These are phyloP conservation scores for Trididemnum nubilum DNA, from an alignment of 23 tunicate genomes.

Conservation along the genomic window DNA sequence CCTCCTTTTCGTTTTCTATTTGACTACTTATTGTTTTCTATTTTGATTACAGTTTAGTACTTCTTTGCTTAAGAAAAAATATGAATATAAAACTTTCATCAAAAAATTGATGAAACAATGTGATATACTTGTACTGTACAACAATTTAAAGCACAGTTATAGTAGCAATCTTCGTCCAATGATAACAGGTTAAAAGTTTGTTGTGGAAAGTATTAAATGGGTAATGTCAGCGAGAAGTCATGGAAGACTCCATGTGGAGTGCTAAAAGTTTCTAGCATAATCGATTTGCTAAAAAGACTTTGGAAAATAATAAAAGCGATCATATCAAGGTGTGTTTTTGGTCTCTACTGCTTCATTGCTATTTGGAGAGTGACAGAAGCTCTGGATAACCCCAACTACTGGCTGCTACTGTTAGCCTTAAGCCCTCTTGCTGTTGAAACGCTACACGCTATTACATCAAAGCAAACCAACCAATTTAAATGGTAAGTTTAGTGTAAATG, in stretches of 20 bases:
- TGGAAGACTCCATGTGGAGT: not conserved
- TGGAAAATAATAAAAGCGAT: conserved; percentile 58
- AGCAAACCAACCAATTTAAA: conserved; percentile 58
- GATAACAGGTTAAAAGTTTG: too few species aligned
- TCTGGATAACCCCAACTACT: conserved; percentile 32
- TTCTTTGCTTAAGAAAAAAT: too few species aligned
- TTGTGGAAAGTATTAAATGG: too few species aligned
- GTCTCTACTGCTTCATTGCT: conserved; percentile 50
- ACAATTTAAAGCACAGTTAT: too few species aligned
- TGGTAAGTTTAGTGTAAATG: conserved; percentile 73
- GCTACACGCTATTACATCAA: conserved; percentile 29
- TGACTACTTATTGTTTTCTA: too few species aligned
- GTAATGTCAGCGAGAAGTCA: too few species aligned
- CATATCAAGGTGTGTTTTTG: conserved; percentile 62
- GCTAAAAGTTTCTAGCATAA: not conserved
- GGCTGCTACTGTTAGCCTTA: conserved; percentile 66
- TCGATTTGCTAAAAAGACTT: conserved; percentile 12
- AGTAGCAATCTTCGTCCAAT: too few species aligned
- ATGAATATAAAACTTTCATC: too few species aligned
- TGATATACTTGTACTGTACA: too few species aligned
- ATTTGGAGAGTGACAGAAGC: conserved; percentile 85
- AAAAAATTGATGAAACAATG: too few species aligned
- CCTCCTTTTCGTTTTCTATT: too few species aligned
- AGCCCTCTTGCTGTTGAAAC: conserved; percentile 64
- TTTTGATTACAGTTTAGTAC: too few species aligned